Conservation (phyloP, 2,797 vertebrate species). For the Chaetodon trifasciatus region DNA sequence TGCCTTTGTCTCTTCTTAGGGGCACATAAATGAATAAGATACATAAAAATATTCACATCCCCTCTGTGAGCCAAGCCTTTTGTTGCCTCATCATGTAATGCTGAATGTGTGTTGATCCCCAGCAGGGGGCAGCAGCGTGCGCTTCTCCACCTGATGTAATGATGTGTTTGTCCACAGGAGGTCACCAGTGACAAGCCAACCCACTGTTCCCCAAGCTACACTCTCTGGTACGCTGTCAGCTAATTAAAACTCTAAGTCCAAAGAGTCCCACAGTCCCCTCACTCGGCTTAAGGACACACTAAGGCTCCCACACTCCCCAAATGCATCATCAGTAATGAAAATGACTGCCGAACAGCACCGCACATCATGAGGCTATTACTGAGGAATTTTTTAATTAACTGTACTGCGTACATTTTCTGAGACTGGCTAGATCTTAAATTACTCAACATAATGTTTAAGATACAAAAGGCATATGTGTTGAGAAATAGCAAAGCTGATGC, state of each 20-base stretch:
- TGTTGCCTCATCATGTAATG: conserved; percentile 46
- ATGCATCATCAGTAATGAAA: conserved; percentile 45
- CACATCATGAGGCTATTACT: conserved; percentile 11
- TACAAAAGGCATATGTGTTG: neutral
- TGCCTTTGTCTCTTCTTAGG: conserved; percentile 11
- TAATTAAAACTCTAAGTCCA: conserved; percentile 71
- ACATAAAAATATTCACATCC: conserved; percentile 21
- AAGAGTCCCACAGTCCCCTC: conserved; percentile 45
- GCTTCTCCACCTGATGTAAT: conserved; percentile 67
- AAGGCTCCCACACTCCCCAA: conserved; percentile 35
- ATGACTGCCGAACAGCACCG: conserved; percentile 25
- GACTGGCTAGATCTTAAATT: neutral
- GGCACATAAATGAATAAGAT: conserved; percentile 36
- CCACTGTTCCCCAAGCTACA: conserved; percentile 93
- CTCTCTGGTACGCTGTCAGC: conserved; percentile 90
- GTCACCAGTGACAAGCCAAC: conserved; percentile 92
- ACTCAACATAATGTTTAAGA: neutral
- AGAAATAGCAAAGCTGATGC: neutral
- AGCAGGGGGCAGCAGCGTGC: conserved; percentile 73
- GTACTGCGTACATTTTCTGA: conserved; percentile 9
- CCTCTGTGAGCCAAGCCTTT: conserved; percentile 39
- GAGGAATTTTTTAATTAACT: conserved; percentile 22
- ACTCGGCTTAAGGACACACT: conserved; percentile 45
- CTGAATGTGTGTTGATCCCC: conserved; percentile 50
- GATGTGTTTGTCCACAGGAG: conserved; percentile 87